Evolutionary conservation across 1,140 invertebrate genomes (phyloP), one percentile per base, ranked within the genome.

Genomic region (Daktulosphaira vitifoliae): DNA sequence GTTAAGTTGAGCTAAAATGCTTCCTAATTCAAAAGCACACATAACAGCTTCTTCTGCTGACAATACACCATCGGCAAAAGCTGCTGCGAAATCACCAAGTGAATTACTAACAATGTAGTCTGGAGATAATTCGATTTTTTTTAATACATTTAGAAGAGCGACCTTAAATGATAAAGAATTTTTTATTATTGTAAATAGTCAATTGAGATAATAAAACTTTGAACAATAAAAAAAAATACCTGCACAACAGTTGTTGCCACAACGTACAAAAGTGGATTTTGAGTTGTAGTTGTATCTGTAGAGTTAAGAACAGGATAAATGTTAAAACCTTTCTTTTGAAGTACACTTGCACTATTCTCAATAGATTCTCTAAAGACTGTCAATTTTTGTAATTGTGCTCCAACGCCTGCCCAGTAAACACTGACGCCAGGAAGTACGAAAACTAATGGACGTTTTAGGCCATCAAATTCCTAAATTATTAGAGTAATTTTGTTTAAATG

Each of bases 21-120:
- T 71, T 9, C 84, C 84, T 72, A 83, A 73, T 71, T 78, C 81
- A 69, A 82, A 84, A 7, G 90, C 85, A 18, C 86, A 80, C 6
- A 91, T 71, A 59, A 94, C 83, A 75, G 88, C 89, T 76, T 95
- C 84, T 71, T 92, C 86, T 3, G 83, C 81, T 8, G 88, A 89
- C 66, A 92, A 79, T 66, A 84, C 85, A 1, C 87, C 88, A 76
- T 94, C 90, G 29, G 88, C 89, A 78, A 94, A 95, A 20, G 85
- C 88, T 75, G 90, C 93, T 2, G 88, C 90, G 22, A 91, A 73
- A 75, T 91, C 88, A 23, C 88, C 88, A 3, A 89, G 87, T n/a
- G 89, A 92, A 72, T 93, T 89, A 6, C 83, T 90, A 71, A 95
- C 83, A 52, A 93, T 87, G 37, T 85, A 88, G 75, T 93, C 88